Evolutionary conservation across 2,888 invertebrate species (phyloP).

Genomic region (Gymnosoma rotundatum): DNA sequence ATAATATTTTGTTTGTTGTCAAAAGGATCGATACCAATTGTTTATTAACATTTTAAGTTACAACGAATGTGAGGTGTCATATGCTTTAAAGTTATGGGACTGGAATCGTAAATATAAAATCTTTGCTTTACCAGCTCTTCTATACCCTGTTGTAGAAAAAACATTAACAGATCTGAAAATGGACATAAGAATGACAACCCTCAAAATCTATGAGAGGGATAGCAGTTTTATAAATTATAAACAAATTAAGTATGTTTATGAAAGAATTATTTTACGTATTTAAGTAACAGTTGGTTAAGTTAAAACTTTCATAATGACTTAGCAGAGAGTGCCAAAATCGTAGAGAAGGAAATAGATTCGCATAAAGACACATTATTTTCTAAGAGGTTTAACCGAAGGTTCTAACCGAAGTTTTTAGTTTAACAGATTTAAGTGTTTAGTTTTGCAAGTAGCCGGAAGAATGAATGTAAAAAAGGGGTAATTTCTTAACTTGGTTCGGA

Average conservation of each 20-base stretch:
- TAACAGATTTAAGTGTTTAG: no score
- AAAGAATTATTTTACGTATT: neutral
- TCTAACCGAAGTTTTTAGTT: no score
- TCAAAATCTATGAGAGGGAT: conserved; percentile 70
- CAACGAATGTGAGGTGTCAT: conserved; percentile 66
- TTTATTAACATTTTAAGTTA: conserved; percentile 73
- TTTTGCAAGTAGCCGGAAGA: no score
- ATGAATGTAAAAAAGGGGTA: no score
- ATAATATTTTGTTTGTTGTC: conserved; percentile 1
- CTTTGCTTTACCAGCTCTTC: conserved; percentile 73
- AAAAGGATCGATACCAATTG: conserved; percentile 75
- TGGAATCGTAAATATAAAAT: conserved; percentile 77
- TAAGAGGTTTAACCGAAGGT: no score
- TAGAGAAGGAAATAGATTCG: no score
- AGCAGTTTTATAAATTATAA: conserved; percentile 59
- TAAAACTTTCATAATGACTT: no score
- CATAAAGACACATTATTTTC: no score
- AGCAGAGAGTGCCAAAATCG: no score
- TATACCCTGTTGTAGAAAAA: conserved; percentile 73
- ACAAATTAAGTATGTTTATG: conserved; percentile 70
- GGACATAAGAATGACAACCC: conserved; percentile 68
- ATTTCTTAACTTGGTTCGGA: no score
- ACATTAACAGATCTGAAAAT: conserved; percentile 71
- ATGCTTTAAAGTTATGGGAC: conserved; percentile 73
- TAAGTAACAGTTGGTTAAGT: no score